Base-by-base conservation (phyloP, 2,797 vertebrate species). In the Eutrigla gurnardus region DNA sequence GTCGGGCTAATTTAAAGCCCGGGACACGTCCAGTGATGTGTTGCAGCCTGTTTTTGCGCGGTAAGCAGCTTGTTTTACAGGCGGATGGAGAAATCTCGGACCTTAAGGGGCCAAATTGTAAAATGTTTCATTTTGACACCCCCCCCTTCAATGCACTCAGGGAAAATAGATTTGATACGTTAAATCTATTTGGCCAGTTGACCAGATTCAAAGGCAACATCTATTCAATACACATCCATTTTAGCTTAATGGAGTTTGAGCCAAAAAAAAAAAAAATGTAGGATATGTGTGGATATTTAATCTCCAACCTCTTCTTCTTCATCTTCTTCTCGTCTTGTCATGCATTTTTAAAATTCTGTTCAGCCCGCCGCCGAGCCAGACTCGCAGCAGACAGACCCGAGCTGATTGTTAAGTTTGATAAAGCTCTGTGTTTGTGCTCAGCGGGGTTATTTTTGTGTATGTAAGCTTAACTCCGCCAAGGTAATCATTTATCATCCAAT, bases 81-180 rank as follows among this genome's bases (percentile, higher is more conserved):
- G 75, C 4, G 54, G 66, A 73, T 75, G 73, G 81, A 80, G 85
- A 85, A 83, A 84, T 90, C 79, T 82, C 54, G 65, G 64, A 88
- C 88, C 81, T 78, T 35, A 72, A 70, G 77, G 74, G 77, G 77
- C 67, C 70, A 73, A 88, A 92, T 80, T 83, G 83, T 25, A 88
- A 89, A 90, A 87, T 85, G 82, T 80, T 87, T 92, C 84, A 90
- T 90, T 90, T 73, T 89, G 90, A 92, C 90, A 90, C 87, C 84
- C 89, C 84, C 89, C 43, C 53, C 25, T 25, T 88, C 81, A 75
- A 50, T 84, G 85, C 84, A 80, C 86, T 91, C 84, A 80, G 83
- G 25, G 79, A 84, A 90, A 92, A 90, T 89, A 80, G 78, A 87
- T 90, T 89, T 82, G 82, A 89, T 87, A 67, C 63, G 75, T 73